Base-by-base conservation (phyloP, 2,113 vertebrate species). In the Astatoreochromis straeleni region DNA sequence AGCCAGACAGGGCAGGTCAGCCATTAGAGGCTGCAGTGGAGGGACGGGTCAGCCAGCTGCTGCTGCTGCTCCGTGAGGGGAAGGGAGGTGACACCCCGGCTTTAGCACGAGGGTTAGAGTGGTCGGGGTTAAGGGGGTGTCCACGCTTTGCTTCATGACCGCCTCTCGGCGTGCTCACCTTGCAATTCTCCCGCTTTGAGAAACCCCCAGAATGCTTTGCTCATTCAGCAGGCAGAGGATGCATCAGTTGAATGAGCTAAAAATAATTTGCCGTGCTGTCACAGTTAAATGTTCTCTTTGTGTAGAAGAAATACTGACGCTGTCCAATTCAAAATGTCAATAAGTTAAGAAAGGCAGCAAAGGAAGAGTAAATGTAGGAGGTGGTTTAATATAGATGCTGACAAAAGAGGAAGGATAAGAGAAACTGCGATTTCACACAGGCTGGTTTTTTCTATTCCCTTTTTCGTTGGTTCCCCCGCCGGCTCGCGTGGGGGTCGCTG, bases 41-140 rank as follows among this genome's bases (percentile, higher is more conserved):
- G 96, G 92, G 95, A 96, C 96, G 94, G 97, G 97, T 97, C 97
- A 97, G 96, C 97, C 97, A 97, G 97, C 97, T 98, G 97, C 97
- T 40, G 35, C 11, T 14, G 63, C 35, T 91, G 26, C 91, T 85
- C 86, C 51, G 7, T 4, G n/a, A 84, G 78, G 91, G 89, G 83
- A 81, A 88, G 94, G 94, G 38, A 33, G 84, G 17, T 17, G 93
- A 84, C 79, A 53, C 86, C 53, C 86, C 87, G 87, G 84, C 90
- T 84, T 91, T 29, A 83, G 88, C 42, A 2, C 26, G 4, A 42
- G 57, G 84, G 84, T 80, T 78, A 85, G 82, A 84, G 90, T n/a
- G 8, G 12, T n/a, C 4, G 12, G 78, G 93, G 94, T 96, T 94
- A 94, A 11, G 40, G 58, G 80, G 54, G 60, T 96, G 95, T 91